Conservation (phyloP, 1,140 invertebrate species). For the Rhagoletis pomonella region DNA sequence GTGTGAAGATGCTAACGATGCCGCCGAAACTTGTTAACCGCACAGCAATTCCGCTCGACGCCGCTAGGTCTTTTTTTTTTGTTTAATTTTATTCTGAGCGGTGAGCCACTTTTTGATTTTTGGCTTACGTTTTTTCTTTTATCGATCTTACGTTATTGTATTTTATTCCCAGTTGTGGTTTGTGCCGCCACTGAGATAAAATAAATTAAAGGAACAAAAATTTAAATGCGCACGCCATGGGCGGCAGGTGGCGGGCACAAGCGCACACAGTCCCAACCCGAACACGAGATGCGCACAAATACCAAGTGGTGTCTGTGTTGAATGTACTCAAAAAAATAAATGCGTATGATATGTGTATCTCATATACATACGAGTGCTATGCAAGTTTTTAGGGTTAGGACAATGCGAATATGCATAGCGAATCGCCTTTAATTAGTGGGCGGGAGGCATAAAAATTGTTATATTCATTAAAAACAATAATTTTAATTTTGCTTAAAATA, state of each 20-base stretch:
- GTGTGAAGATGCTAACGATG: slow-evolving; percentile 73
- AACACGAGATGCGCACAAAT: too few species aligned
- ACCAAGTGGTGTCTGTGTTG: background rate
- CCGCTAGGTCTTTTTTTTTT: background rate
- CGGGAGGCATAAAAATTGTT: background rate
- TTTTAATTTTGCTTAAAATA: slow-evolving; percentile 12
- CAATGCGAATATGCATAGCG: background rate
- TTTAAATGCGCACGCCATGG: slow-evolving; percentile 40
- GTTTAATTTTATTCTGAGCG: background rate
- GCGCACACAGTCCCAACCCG: background rate
- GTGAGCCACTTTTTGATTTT: background rate
- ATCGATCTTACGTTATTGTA: slow-evolving; percentile 24
- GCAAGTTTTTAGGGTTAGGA: slow-evolving; percentile 13
- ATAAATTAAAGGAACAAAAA: slow-evolving; percentile 17
- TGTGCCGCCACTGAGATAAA: slow-evolving; percentile 10
- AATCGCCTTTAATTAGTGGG: slow-evolving; percentile 20
- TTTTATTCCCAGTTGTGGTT: slow-evolving; percentile 32
- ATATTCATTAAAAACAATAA: slow-evolving; percentile 19
- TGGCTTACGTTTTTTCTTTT: background rate
- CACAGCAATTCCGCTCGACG: slow-evolving; percentile 46
- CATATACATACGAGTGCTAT: background rate
- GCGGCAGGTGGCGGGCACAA: slow-evolving; percentile 36
- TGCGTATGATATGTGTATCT: background rate
- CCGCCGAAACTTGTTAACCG: slow-evolving; percentile 54
- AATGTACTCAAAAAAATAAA: background rate